A percentile compares a stretch with the other conserved stretches of the same genome.
Conservation (phyloP, 2,113 vertebrate genomes). For the Chlamydotis undulata region DNA sequence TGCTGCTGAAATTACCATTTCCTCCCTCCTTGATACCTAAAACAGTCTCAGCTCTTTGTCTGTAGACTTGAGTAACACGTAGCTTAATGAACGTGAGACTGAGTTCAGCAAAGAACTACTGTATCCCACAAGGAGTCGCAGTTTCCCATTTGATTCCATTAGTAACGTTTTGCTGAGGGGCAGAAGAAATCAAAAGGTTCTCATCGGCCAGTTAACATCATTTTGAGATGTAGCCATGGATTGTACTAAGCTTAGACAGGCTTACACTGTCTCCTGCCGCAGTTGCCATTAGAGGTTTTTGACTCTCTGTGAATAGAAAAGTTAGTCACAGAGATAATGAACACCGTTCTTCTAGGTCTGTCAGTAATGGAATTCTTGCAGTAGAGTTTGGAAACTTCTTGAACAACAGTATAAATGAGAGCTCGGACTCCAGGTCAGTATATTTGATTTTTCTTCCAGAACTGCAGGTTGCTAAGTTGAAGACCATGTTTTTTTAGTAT, state of each 20-base stretch:
- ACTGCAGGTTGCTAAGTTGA: not conserved
- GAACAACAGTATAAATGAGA: conserved; percentile 79
- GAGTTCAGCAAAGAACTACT: not conserved
- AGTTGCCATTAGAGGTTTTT: not conserved
- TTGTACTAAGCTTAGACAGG: not conserved
- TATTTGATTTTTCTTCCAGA: not conserved
- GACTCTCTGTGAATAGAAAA: not conserved
- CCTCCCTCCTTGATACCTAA: not conserved
- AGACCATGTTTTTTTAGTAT: not conserved
- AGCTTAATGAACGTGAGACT: not conserved
- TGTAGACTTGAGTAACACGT: not conserved
- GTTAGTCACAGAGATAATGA: not conserved
- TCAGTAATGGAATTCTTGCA: conserved; percentile 82
- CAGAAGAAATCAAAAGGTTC: not conserved
- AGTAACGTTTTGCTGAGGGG: not conserved
- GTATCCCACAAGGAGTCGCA: not conserved
- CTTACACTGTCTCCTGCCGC: not conserved
- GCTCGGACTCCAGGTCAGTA: conserved; percentile 79
- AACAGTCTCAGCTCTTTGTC: not conserved
- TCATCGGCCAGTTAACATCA: not conserved
- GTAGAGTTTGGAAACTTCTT: conserved; percentile 84
- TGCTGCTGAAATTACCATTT: not conserved
- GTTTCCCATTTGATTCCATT: not conserved
- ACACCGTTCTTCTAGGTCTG: conserved; percentile 70
- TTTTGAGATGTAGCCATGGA: not conserved